Base-by-base conservation (phyloP, 1,140 invertebrate genomes). In the Odontomachus brunneus region DNA sequence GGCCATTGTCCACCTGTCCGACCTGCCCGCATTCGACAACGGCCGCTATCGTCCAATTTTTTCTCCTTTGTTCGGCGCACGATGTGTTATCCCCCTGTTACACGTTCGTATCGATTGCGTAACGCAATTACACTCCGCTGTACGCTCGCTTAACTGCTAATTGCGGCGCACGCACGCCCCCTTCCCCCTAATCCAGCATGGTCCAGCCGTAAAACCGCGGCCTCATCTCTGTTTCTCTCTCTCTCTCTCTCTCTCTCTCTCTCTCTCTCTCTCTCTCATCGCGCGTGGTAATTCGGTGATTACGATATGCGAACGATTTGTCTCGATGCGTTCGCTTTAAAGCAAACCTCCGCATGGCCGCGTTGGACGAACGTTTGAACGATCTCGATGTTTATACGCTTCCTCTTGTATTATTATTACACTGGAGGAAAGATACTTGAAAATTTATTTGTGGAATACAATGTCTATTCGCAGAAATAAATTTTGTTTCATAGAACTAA, bases 81-180 rank as follows among this genome's bases (percentile, higher is more conserved):
- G 38, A 83, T 69, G 44, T 19, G n/a, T 12, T 19, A 29, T 44
- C 19, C n/a, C n/a, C n/a, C n/a, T n/a, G n/a, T n/a, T n/a, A n/a
- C n/a, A n/a, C n/a, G 49, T 22, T 1, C 4, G 19, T 49, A 12
- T 60, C 49, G 65, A 86, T 86, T 67, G 9, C 48, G 33, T 33
- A 82, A 85, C 14, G 17, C 19, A 65, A 81, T 85, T 85, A 48
- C 44, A 5, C 51, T 72, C 62, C 29, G 22, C 29, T 14, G 15
- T 19, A 44, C n/a, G 17, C 5, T 1, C 44, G 73, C n/a, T 33
- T 44, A 62, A 55, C 57, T 55, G 83, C 60, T 85, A 86, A 86
- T 86, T 85, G 84, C 66, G 12, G 22, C 57, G 59, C 9, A 59
- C 49, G 48, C 33, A 19, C 63, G 38, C 49, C 38, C 9, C 38